Percentiles rank a stretch among this genome's conserved stretches.
Evolutionary conservation across 1,140 invertebrate genomes (phyloP).

Genomic region (Sycobia sp.): DNA sequence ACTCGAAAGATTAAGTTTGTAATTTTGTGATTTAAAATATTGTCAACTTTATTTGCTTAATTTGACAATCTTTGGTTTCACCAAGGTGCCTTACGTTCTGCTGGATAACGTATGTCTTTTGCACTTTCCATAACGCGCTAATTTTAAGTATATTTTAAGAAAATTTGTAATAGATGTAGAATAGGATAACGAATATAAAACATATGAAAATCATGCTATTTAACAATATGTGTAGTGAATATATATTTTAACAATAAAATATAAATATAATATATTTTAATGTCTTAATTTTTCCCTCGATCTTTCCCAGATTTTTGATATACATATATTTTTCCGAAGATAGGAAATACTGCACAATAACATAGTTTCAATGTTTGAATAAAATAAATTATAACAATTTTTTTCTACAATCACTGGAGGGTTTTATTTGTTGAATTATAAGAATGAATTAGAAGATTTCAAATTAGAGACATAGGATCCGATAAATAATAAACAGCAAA

Average conservation of each 20-base stretch:
- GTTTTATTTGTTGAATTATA: no score
- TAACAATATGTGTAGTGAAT: slow-evolving; percentile 33
- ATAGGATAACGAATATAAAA: slow-evolving; percentile 39
- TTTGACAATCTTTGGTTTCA: slow-evolving; percentile 39
- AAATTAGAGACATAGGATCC: no score
- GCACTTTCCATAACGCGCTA: slow-evolving; percentile 36
- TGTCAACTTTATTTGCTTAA: slow-evolving; percentile 24
- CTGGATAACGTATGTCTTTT: slow-evolving; percentile 12
- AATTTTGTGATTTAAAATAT: slow-evolving; percentile 21
- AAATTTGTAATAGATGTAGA: slow-evolving; percentile 9
- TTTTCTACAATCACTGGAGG: no score
- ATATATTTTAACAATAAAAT: slow-evolving; percentile 31
- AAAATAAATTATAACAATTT: no score
- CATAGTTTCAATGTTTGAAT: no score
- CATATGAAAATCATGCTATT: slow-evolving; percentile 36
- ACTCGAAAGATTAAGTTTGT: slow-evolving; percentile 27
- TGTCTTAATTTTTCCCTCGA: slow-evolving; percentile 41
- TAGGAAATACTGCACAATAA: no score
- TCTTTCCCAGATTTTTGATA: no score
- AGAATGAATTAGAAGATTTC: no score
- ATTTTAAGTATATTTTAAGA: slow-evolving; percentile 14
- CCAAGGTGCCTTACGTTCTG: slow-evolving; percentile 38
- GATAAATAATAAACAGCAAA: no score
- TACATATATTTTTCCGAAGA: no score
- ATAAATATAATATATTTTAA: slow-evolving; percentile 17